Evolutionary conservation across 1,140 invertebrate species (phyloP).

Genomic region (Semibalanus balanoides): DNA sequence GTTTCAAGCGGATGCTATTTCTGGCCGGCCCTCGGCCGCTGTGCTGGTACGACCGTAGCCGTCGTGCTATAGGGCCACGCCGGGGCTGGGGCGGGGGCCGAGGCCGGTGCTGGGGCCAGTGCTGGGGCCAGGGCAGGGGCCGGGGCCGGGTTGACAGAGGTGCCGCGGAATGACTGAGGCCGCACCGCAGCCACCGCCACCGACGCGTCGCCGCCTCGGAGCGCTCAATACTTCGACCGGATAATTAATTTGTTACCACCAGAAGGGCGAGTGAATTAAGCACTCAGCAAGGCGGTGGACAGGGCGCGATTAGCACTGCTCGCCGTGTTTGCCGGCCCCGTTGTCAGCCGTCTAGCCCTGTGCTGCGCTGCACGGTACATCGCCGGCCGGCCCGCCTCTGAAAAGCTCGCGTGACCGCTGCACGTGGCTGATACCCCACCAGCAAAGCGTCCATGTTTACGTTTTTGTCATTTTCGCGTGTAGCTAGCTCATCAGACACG

Average conservation of each 20-base stretch:
- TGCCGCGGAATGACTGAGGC: too few species aligned
- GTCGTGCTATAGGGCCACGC: too few species aligned
- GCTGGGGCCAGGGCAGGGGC: too few species aligned
- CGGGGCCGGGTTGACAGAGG: background rate
- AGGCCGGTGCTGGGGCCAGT: too few species aligned
- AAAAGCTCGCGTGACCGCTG: background rate
- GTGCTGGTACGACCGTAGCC: too few species aligned
- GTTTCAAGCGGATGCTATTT: background rate
- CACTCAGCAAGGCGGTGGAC: background rate
- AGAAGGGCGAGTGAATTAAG: background rate
- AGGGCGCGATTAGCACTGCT: background rate
- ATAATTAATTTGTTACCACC: conserved; percentile 1
- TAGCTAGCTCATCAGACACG: background rate
- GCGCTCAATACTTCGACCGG: background rate
- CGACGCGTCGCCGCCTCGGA: background rate
- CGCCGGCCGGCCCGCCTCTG: background rate
- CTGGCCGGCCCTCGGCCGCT: background rate
- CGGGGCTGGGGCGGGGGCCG: too few species aligned
- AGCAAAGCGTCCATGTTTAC: background rate
- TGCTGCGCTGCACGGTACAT: too few species aligned
- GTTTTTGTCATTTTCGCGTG: background rate
- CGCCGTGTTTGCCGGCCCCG: background rate
- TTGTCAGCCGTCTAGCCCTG: background rate
- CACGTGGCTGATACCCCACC: background rate
- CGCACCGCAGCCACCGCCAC: too few species aligned